A percentile compares a stretch with the other conserved stretches of the same genome.
These are phyloP conservation scores for Ormia ochracea DNA, from an alignment of 2,888 invertebrate genomes.

Conservation along the genomic window DNA sequence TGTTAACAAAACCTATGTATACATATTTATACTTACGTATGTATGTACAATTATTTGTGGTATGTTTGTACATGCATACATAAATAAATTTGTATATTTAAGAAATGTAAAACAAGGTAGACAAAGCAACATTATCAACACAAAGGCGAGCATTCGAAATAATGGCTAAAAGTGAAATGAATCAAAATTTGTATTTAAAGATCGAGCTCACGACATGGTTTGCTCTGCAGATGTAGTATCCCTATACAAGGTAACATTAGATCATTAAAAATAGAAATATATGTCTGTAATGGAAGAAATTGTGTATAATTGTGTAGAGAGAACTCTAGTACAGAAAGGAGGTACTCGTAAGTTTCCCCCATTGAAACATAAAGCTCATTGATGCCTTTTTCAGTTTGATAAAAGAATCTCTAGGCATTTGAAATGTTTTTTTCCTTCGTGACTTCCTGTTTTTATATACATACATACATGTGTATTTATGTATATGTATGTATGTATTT, in stretches of 20 bases:
- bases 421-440: too few relatives aligned
- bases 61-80: too few relatives aligned
- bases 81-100: not conserved
- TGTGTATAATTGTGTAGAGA: not conserved
- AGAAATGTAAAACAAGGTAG: not conserved
- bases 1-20: slow-evolving; percentile 19
- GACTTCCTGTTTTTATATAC: too few relatives aligned
- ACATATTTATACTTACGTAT: not conserved
- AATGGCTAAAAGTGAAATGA: slow-evolving; percentile 22
- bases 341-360: not conserved
- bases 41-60: too few relatives aligned
- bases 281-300: not conserved
- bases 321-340: not conserved
- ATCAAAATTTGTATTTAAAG: slow-evolving; percentile 1
- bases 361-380: not conserved
- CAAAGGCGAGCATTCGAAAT: slow-evolving; percentile 11
- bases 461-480: too few relatives aligned
- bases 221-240: not conserved
- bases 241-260: not conserved
- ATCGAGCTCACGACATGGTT: not conserved
- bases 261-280: not conserved
- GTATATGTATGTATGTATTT: too few relatives aligned
- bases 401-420: too few relatives aligned
- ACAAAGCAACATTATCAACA: not conserved
- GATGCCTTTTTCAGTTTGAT: slow-evolving; percentile 15